Conservation (phyloP, 30 jellyfish, hydroid and myxozoan genomes). For the Aurelia coerulea region DNA sequence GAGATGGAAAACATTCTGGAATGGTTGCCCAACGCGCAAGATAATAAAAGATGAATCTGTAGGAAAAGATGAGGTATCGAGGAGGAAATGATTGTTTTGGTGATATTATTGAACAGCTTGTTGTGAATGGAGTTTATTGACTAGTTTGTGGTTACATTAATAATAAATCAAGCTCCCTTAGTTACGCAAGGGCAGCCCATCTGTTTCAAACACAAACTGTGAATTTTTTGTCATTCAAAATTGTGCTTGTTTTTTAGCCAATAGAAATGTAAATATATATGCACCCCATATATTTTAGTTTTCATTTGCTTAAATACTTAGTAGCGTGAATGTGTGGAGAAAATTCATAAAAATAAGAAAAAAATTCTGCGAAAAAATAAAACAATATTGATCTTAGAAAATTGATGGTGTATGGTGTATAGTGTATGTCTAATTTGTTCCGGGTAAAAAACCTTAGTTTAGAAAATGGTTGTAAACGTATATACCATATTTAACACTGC, state of each 20-base stretch:
- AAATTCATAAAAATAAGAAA: too few species aligned
- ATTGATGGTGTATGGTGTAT: neutral
- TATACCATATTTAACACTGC: conserved; percentile 3
- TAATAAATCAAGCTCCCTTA: conserved; percentile 6
- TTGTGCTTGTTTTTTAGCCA: neutral
- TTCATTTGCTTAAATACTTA: too few species aligned
- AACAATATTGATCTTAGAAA: too few species aligned
- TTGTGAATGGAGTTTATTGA: neutral
- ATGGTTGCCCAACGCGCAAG: conserved; percentile 91
- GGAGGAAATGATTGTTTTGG: neutral
- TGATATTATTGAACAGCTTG: neutral
- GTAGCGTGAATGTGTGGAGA: too few species aligned
- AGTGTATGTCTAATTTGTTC: neutral
- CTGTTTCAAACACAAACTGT: conserved; percentile 6
- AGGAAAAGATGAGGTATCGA: too few species aligned
- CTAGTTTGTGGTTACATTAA: conserved; percentile 3
- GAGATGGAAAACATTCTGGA: conserved; percentile 84
- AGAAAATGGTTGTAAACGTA: neutral
- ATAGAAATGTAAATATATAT: neutral
- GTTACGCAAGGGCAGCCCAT: neutral
- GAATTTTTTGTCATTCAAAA: neutral
- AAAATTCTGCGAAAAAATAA: too few species aligned
- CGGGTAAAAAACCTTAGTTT: neutral
- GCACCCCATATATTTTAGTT: conserved; percentile 1
- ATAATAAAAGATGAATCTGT: neutral